Conservation (phyloP, 2,888 invertebrate genomes). For the Flabesymbios commensalis region DNA sequence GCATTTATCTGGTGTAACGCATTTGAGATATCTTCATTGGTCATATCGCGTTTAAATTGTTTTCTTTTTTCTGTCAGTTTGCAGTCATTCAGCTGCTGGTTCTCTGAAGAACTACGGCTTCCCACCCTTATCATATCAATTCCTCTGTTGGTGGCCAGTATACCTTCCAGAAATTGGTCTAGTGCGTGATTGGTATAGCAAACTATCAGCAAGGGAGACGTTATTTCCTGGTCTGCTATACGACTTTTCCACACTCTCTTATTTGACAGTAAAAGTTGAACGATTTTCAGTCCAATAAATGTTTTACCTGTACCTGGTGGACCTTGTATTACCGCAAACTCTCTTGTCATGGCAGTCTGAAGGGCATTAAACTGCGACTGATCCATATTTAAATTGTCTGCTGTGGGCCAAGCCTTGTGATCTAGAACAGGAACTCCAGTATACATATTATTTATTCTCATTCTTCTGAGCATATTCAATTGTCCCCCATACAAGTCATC, state of each 20-base stretch:
- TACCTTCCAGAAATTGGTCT: conserved; percentile 79
- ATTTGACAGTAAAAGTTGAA: conserved; percentile 69
- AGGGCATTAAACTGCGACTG: conserved; percentile 42
- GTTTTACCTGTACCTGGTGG: conserved; percentile 45
- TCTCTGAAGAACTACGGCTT: conserved; percentile 36
- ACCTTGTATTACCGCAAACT: conserved; percentile 43
- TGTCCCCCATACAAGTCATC: too few species aligned
- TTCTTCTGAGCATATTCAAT: too few species aligned
- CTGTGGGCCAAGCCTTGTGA: conserved; percentile 34
- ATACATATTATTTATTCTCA: too few species aligned
- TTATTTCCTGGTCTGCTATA: neutral
- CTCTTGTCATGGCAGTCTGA: conserved; percentile 36
- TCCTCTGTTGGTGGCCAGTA: conserved; percentile 26
- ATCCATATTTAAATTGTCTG: conserved; percentile 36
- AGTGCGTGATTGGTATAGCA: conserved; percentile 86
- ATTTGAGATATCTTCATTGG: neutral
- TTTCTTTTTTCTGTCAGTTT: neutral
- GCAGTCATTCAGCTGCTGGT: conserved; percentile 40
- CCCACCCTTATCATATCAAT: conserved; percentile 48
- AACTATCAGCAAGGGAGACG: conserved; percentile 72
- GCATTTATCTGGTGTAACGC: neutral
- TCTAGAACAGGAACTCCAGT: conserved; percentile 11
- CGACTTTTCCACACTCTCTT: conserved; percentile 15
- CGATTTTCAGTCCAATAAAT: conserved; percentile 38
- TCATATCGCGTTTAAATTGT: neutral